These are phyloP conservation scores for Beris chalybata DNA, from an alignment of 2,888 invertebrate species.

Conservation along the genomic window DNA sequence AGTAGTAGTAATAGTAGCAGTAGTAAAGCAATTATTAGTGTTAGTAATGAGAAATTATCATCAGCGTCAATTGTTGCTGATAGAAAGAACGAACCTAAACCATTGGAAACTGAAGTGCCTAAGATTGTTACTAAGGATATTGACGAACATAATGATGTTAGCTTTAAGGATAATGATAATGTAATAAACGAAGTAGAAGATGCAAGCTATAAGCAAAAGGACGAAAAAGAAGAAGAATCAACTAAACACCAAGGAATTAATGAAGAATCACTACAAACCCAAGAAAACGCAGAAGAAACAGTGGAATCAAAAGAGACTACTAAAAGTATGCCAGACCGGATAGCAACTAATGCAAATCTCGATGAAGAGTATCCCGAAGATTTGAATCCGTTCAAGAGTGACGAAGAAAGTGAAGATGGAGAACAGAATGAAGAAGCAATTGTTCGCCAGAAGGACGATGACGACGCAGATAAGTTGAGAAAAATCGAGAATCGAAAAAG, in stretches of 20 bases:
- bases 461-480: slow-evolving; percentile 30
- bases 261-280: slow-evolving; percentile 26
- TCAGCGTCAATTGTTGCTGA: background rate
- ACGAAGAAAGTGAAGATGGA: slow-evolving; percentile 61
- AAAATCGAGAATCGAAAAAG: slow-evolving; percentile 41
- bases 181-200: slow-evolving; percentile 17
- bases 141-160: slow-evolving; percentile 21
- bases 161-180: slow-evolving; percentile 26
- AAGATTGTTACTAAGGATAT: slow-evolving; percentile 24
- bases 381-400: slow-evolving; percentile 82
- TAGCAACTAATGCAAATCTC: slow-evolving; percentile 4
- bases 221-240: slow-evolving; percentile 24
- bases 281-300: slow-evolving; percentile 4
- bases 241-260: slow-evolving; percentile 13
- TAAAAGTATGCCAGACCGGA: slow-evolving; percentile 11
- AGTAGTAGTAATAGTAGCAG: slow-evolving; percentile 25
- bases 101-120: slow-evolving; percentile 37
- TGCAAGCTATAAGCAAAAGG: slow-evolving; percentile 25
- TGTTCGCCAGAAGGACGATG: slow-evolving; percentile 37
- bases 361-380: slow-evolving; percentile 68
- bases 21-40: slow-evolving; percentile 10
- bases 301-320: background rate
- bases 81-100: background rate
- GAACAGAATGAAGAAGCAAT: slow-evolving; percentile 44
- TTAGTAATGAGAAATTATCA: slow-evolving; percentile 14